Evolutionary conservation across 2,113 vertebrate species (phyloP), one percentile per base, ranked within the genome.

Genomic region (Sinosuthora webbiana): DNA sequence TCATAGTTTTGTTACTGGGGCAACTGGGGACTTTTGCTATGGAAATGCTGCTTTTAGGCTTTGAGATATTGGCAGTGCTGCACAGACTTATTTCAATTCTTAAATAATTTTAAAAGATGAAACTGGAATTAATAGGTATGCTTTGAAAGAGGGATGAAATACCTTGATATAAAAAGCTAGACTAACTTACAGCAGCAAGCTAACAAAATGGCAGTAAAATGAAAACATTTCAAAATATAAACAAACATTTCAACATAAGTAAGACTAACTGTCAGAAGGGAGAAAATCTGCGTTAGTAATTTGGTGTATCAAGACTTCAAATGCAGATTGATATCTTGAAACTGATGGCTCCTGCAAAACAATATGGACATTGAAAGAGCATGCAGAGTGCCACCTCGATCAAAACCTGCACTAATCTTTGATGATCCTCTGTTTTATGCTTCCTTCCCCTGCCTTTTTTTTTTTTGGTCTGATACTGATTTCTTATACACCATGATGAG

Each of bases 1-100:
- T 83, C 50, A 35, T 25, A 24, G 24, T 78, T 96, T 93, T 95
- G 82, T 94, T 95, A 67, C 79, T 88, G 71, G 47, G 87, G 79
- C 67, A 94, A 70, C 91, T 73, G 50, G 15, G 15, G 50, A 59
- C 47, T 30, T 90, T 78, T 90, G 63, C 68, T 85, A 31, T 64
- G 50, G 42, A 95, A 95, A 86, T 63, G 10, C 18, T 80, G 59
- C n/a, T 81, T 95, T 90, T 59, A 74, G 83, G 78, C 27, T 81
- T 59, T 18, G 47, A 82, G 74, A 79, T 67, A 68, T 3, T 86
- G 52, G 47, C 91, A 85, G 15, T 24, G 25, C 22, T 87, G 30
- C 42, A 64, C 23, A 67, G 63, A 50, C 5, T 83, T 77, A 79
- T 85, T 94, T 83, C 7, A 3, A 80, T 55, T 63, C 62, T 31